Percentiles rank a stretch among this genome's conserved stretches.
Conservation (phyloP, 1,140 invertebrate genomes). For the Lepidurus packardi region DNA sequence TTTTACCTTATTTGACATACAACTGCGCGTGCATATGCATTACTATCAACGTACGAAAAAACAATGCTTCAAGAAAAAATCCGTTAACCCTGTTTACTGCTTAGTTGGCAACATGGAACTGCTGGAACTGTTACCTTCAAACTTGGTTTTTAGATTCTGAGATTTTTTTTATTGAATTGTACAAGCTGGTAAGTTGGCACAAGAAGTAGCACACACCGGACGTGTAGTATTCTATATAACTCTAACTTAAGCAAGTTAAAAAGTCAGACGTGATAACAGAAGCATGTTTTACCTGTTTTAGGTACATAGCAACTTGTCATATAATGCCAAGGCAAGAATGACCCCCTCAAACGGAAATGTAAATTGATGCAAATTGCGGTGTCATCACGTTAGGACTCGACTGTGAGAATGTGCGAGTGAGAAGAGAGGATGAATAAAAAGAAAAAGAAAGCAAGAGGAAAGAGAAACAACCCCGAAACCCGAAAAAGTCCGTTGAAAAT, state of each 20-base stretch:
- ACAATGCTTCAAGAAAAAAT: too few species aligned
- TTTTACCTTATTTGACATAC: not conserved
- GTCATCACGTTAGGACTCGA: conserved; percentile 14
- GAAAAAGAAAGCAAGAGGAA: not conserved
- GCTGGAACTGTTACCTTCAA: too few species aligned
- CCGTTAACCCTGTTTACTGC: too few species aligned
- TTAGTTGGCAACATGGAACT: too few species aligned
- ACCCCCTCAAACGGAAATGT: conserved; percentile 5
- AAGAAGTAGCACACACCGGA: too few species aligned
- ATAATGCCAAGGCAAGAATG: not conserved
- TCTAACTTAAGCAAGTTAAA: too few species aligned
- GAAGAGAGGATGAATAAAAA: not conserved
- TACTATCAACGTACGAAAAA: too few species aligned
- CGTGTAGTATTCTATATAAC: too few species aligned
- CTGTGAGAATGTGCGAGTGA: not conserved
- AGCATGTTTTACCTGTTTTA: not conserved
- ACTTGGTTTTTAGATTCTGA: too few species aligned
- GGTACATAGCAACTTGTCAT: not conserved
- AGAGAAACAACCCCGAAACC: conserved; percentile 14
- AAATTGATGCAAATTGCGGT: conserved; percentile 19
- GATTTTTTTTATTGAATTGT: too few species aligned
- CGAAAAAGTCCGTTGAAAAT: conserved; percentile 11
- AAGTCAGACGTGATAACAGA: not conserved
- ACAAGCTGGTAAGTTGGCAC: too few species aligned
- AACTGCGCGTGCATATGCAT: too few species aligned